These are phyloP conservation scores for Oligia latruncula DNA, from an alignment of 2,888 invertebrate species.

Conservation along the genomic window DNA sequence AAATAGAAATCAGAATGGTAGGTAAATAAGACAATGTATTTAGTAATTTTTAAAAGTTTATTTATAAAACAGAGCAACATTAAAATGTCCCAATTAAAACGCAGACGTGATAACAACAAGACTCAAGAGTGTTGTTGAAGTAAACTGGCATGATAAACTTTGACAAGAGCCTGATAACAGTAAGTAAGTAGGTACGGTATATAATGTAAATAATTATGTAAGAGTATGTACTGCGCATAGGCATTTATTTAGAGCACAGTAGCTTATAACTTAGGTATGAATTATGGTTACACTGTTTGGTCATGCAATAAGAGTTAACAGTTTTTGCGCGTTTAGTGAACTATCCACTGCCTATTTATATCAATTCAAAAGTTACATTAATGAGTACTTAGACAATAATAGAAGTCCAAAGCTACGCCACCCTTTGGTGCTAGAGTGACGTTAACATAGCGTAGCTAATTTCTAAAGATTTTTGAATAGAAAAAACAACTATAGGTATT, in stretches of 20 bases:
- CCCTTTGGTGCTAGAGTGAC: too few species aligned
- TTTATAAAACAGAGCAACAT: not conserved
- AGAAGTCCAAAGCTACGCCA: not conserved
- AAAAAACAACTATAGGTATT: not conserved
- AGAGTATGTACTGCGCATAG: constrained; percentile 17
- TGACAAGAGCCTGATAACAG: constrained; percentile 54
- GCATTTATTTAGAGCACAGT: constrained; percentile 39
- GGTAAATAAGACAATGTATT: constrained; percentile 10
- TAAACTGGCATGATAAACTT: constrained; percentile 61
- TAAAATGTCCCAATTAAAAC: constrained; percentile 50
- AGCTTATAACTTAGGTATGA: constrained; percentile 5
- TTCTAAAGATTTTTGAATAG: not conserved
- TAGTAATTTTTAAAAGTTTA: not conserved
- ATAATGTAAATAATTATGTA: constrained; percentile 41
- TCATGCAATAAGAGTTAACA: not conserved
- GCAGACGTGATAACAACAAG: constrained; percentile 19
- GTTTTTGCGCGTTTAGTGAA: not conserved
- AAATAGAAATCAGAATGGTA: not conserved
- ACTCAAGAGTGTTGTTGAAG: constrained; percentile 44
- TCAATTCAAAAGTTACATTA: not conserved
- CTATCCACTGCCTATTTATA: too few species aligned
- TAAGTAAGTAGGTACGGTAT: not conserved
- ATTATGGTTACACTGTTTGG: not conserved
- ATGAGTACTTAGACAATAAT: not conserved
- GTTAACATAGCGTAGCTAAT: not conserved